Base-by-base conservation (phyloP, 2,888 invertebrate species). In the Diadegma fenestrale region DNA sequence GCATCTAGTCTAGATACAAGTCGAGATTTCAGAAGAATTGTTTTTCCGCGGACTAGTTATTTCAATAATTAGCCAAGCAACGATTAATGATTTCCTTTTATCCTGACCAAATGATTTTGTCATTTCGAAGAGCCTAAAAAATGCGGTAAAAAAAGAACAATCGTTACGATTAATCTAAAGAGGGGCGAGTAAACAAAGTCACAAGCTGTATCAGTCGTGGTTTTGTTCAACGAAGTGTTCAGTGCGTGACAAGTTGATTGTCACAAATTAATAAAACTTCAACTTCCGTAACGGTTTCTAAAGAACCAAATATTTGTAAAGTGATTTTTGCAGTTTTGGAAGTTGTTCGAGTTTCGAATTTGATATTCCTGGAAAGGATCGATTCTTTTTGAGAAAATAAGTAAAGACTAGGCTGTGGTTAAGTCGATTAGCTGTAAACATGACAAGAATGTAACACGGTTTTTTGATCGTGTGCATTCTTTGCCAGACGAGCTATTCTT, bases 381-480 rank as follows among this genome's bases (percentile, higher is more conserved):
- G 68, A 78, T 26, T 68, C 51, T 68, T 26, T 10, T 78, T 30
- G 68, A 78, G 3, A 45, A 75, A 45, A 63, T 45, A 68, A 61
- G 19, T 45, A 51, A 51, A 80, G 79, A 80, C 79, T 71, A 80
- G 77, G 22, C 51, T 77, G 58, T 45, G 51, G 51, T 68, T 66
- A 77, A 77, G 77, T 77, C 66, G 76, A 37, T 48, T n/a, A 63
- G 33, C 64, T n/a, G 4, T 37, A 76, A 26, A 43, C 58, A 4
- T 64, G n/a, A 51, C 41, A 19, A 72, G 33, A 51, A 26, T n/a
- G 2, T 33, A n/a, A 26, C 30, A 37, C 17, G 63, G 14, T 14
- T 22, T 14, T 48, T 37, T n/a, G 26, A 66, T 66, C 66, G 51
- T 68, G 66, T 17, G 14, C 19, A 51, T 75, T 63, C 48, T 22